These are phyloP conservation scores for Thryonomys swinderianus DNA, from an alignment of 2,113 vertebrate genomes.

Conservation along the genomic window DNA sequence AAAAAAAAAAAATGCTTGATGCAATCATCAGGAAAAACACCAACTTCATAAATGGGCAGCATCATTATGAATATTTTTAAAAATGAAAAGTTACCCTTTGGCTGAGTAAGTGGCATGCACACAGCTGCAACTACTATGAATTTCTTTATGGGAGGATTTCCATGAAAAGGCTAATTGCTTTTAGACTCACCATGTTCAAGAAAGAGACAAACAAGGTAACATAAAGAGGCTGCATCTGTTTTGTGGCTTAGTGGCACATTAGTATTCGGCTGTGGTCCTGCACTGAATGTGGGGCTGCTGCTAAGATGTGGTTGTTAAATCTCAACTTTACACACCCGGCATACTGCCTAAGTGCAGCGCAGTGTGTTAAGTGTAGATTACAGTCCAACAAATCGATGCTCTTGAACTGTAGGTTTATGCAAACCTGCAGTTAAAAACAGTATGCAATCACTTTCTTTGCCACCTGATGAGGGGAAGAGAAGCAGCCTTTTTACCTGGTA, in stretches of 20 bases:
- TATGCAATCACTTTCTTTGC: background rate
- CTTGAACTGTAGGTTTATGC: background rate
- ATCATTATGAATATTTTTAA: slow-evolving; percentile 2
- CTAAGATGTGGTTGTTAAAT: slow-evolving; percentile 66
- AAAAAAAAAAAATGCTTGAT: slow-evolving; percentile 16
- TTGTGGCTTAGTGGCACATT: slow-evolving; percentile 16
- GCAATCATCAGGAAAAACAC: slow-evolving; percentile 35
- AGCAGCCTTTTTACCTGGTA: background rate
- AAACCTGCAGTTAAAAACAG: slow-evolving; percentile 60
- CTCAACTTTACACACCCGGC: slow-evolving; percentile 38
- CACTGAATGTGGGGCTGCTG: background rate
- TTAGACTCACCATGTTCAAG: slow-evolving; percentile 34
- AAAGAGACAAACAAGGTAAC: background rate
- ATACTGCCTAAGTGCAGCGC: slow-evolving; percentile 35
- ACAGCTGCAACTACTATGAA: background rate
- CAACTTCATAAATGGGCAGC: background rate
- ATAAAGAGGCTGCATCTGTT: slow-evolving; percentile 36
- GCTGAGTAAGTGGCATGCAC: background rate
- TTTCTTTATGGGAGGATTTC: slow-evolving; percentile 6
- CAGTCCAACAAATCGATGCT: slow-evolving; percentile 42
- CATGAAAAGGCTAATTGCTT: slow-evolving; percentile 24
- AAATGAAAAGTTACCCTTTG: background rate
- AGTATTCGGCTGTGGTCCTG: slow-evolving; percentile 18
- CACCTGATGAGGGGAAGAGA: slow-evolving; percentile 40
- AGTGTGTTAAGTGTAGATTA: slow-evolving; percentile 25